Evolutionary conservation across 2,797 vertebrate genomes (phyloP).

Genomic region (Enteromius mattozi): DNA sequence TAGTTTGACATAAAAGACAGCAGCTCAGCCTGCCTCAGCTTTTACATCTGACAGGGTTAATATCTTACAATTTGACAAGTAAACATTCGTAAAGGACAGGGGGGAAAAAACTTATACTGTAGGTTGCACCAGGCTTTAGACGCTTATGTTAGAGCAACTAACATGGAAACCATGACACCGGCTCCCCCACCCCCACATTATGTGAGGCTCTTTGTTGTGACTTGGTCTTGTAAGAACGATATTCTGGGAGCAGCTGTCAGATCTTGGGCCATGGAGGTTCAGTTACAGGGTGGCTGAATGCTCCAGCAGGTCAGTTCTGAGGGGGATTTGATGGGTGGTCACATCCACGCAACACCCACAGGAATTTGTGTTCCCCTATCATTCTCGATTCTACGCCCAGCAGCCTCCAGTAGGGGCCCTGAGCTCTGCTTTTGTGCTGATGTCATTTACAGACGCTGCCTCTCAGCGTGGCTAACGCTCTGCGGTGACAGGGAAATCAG

Average conservation of each 20-base stretch:
- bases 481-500: conserved; percentile 81
- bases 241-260: conserved; percentile 78
- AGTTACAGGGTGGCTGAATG: conserved; percentile 34
- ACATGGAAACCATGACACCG: conserved; percentile 74
- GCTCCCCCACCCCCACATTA: conserved; percentile 70
- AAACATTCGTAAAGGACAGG: not conserved
- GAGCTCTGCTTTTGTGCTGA: conserved; percentile 78
- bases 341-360: conserved; percentile 73
- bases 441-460: conserved; percentile 77
- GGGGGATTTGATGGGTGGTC: conserved; percentile 79
- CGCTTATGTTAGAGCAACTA: not conserved
- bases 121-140: not conserved
- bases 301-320: conserved; percentile 53
- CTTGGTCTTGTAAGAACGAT: conserved; percentile 69
- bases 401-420: conserved; percentile 67
- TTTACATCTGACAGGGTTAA: not conserved
- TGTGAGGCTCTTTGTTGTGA: conserved; percentile 72
- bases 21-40: not conserved
- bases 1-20: not conserved
- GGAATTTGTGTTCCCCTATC: conserved; percentile 74
- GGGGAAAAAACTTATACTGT: not conserved
- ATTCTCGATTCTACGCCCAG: conserved; percentile 80
- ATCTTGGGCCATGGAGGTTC: conserved; percentile 64
- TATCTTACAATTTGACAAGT: not conserved
- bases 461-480: conserved; percentile 78